These are phyloP conservation scores for Malurus alboscapulatus DNA, from an alignment of 2,113 vertebrate species.

Conservation along the genomic window DNA sequence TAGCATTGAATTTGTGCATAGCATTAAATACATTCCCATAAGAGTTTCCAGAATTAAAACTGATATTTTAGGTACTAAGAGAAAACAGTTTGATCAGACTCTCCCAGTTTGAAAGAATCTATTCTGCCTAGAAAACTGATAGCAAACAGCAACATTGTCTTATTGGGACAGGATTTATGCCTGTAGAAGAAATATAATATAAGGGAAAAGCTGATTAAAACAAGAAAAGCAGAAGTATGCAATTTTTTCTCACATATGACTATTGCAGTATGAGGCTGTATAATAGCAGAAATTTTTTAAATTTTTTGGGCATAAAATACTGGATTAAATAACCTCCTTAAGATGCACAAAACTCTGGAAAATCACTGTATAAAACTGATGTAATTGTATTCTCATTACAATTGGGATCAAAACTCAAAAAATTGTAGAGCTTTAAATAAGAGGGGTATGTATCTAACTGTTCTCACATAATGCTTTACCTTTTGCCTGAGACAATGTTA, in stretches of 20 bases:
- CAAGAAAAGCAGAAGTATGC: conserved; percentile 1
- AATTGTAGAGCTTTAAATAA: neutral
- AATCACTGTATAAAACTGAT: neutral
- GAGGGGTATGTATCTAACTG: neutral
- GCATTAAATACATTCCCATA: neutral
- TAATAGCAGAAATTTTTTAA: neutral
- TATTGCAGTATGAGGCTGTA: neutral
- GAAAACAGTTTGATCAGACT: neutral
- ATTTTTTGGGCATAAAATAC: neutral
- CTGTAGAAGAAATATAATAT: neutral
- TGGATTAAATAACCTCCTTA: neutral
- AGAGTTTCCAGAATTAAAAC: neutral
- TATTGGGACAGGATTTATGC: conserved; percentile 2
- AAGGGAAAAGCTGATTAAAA: conserved; percentile 30
- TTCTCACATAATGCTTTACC: neutral
- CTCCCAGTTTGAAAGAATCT: neutral
- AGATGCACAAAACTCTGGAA: neutral
- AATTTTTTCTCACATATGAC: neutral
- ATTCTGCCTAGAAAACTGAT: neutral
- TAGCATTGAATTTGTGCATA: neutral
- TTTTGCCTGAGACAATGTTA: neutral
- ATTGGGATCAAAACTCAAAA: neutral
- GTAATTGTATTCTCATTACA: neutral
- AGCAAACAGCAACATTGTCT: neutral
- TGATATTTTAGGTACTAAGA: neutral